phyloP scores from a whole-genome alignment of 1,140 invertebrate species.

The Fopius arisanus region DNA sequence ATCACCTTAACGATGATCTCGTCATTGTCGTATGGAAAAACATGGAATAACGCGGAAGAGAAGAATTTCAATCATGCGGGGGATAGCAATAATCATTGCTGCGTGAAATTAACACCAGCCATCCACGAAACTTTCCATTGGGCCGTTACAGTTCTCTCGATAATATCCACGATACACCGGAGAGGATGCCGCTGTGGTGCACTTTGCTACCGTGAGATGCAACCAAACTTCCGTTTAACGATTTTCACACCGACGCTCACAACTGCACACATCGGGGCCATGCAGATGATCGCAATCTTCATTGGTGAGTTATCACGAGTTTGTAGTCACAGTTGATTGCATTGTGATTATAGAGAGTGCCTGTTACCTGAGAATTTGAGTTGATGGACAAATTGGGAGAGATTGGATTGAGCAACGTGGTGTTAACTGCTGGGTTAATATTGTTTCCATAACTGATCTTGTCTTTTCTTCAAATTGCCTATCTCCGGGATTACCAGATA shows the following conservation, averaged over 20 bases:
- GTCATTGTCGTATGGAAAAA: background rate
- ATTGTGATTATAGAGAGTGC: background rate
- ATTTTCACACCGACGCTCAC: background rate
- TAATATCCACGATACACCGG: background rate
- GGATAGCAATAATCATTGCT: constrained; percentile 12
- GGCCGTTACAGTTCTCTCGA: background rate
- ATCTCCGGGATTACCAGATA: too few species aligned
- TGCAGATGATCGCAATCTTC: background rate
- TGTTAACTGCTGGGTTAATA: background rate
- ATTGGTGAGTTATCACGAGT: constrained; percentile 2
- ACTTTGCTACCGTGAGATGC: background rate
- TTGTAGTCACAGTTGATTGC: background rate
- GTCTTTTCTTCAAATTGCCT: too few species aligned
- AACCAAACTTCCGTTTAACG: background rate
- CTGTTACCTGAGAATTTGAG: background rate
- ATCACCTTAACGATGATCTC: background rate
- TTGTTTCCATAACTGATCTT: background rate
- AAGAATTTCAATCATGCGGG: constrained; percentile 4
- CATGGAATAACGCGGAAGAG: background rate
- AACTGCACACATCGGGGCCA: background rate
- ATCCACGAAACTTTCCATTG: constrained; percentile 8
- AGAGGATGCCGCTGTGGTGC: background rate
- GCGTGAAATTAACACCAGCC: constrained; percentile 18
- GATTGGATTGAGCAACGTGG: background rate
- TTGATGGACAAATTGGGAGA: background rate